A percentile compares a stretch with the other conserved stretches of the same genome.
Conservation (phyloP, 2,797 vertebrate genomes). For the Cichlasoma orientale region DNA sequence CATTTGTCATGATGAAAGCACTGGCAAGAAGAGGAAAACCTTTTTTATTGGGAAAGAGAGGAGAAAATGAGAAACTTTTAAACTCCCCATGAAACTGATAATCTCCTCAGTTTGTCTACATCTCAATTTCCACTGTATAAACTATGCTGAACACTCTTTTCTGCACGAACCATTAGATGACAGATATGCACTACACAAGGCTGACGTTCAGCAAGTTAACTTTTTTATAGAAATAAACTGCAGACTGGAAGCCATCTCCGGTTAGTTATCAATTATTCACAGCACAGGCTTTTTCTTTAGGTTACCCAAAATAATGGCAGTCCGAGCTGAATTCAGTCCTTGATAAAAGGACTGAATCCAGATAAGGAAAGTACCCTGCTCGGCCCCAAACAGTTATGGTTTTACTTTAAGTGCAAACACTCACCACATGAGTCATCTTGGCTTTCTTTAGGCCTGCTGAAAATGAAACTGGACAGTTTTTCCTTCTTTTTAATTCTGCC, state of each 20-base stretch:
- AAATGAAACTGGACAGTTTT: conserved; percentile 45
- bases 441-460: conserved; percentile 37
- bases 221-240: conserved; percentile 41
- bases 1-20: conserved; percentile 42
- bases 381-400: conserved; percentile 37
- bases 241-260: conserved; percentile 22
- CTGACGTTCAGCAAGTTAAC: conserved; percentile 18
- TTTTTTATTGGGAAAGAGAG: conserved; percentile 2
- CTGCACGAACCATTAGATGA: neutral
- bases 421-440: conserved; percentile 52
- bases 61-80: conserved; percentile 14
- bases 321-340: conserved; percentile 37
- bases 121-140: neutral
- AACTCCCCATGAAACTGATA: neutral
- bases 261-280: conserved; percentile 66
- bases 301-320: conserved; percentile 61
- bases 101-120: neutral
- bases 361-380: conserved; percentile 17
- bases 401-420: conserved; percentile 58
- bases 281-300: conserved; percentile 50
- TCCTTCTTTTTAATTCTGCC: conserved; percentile 20
- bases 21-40: conserved; percentile 21
- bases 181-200: neutral
- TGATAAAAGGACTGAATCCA: conserved; percentile 59
- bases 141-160: neutral